Evolutionary conservation across 2,113 vertebrate genomes (phyloP), one percentile per base, ranked within the genome.

Genomic region (Sinocyclocheilus maitianheensis): DNA sequence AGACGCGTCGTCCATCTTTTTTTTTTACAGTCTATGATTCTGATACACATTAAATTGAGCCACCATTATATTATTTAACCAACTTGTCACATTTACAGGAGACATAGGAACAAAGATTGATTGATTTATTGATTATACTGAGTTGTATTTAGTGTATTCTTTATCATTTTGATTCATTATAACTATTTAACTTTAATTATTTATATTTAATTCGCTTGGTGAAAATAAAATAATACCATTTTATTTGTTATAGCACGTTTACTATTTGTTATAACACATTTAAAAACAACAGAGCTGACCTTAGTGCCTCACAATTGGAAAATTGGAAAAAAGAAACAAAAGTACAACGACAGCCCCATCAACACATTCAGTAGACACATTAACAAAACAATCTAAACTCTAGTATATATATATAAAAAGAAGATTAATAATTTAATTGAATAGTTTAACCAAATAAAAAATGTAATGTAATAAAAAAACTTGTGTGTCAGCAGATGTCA

Each of bases 401-500:
- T 65, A 65, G 48, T 51, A 48, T 48, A 13, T 51, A 48, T 48
- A 13, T 10, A 1, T 30, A 67, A 63, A 30, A 63, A 53, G 4
- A 14, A 53, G 51, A 53, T 53, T 16, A 53, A 53, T 1, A 3
- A 51, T 53, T 53, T 53, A 14, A 53, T 14, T 14, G 14, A 13
- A 51, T 51, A 6, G 51, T 53, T 14, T 53, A 53, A 16, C 51
- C 0, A 74, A 20, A n/a, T 22, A 18, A 72, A 40, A n/a, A 5
- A 37, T 10, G 2, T 3, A 3, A 34, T 34, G 2, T 34, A 34
- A 34, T 34, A 3, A 34, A 34, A 34, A 34, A 46, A 11, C 3
- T 53, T 76, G 74, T 26, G 13, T 4, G 20, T n/a, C 74, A 76
- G 74, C 74, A 76, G 74, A 51, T 76, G 74, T 76, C 43, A 76